Evolutionary conservation across 2,888 invertebrate genomes (phyloP).

Genomic region (Diplazon laetatorius): DNA sequence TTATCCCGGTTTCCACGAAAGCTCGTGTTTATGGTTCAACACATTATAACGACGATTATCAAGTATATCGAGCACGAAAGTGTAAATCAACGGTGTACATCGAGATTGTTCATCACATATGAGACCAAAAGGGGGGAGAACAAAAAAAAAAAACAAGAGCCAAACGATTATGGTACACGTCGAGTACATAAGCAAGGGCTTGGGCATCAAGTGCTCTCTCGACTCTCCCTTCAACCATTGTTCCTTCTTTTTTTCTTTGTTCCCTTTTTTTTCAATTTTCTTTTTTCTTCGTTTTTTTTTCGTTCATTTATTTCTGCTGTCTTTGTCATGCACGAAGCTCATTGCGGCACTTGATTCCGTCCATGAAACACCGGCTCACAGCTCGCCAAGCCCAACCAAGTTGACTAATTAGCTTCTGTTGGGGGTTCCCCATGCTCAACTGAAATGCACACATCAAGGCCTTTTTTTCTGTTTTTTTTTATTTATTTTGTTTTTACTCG

Average conservation of each 20-base stretch:
- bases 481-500: too few species aligned
- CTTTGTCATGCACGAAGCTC: background rate
- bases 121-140: background rate
- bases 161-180: background rate
- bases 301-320: slow-evolving; percentile 20
- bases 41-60: too few species aligned
- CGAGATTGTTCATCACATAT: too few species aligned
- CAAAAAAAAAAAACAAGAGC: background rate
- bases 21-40: too few species aligned
- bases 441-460: slow-evolving; percentile 24
- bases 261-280: background rate
- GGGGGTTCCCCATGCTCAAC: slow-evolving; percentile 33
- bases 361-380: slow-evolving; percentile 30
- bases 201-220: slow-evolving; percentile 9
- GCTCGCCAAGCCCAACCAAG: slow-evolving; percentile 44
- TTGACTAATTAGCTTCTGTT: slow-evolving; percentile 62
- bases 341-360: slow-evolving; percentile 19
- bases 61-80: too few species aligned
- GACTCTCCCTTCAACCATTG: slow-evolving; percentile 10
- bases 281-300: slow-evolving; percentile 20
- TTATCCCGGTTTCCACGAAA: too few species aligned
- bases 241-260: background rate
- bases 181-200: slow-evolving; percentile 16
- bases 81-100: too few species aligned
- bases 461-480: too few species aligned